Evolutionary conservation across 2,888 invertebrate genomes (phyloP), one percentile per base, ranked within the genome.

Genomic region (Ormyrus labotus): DNA sequence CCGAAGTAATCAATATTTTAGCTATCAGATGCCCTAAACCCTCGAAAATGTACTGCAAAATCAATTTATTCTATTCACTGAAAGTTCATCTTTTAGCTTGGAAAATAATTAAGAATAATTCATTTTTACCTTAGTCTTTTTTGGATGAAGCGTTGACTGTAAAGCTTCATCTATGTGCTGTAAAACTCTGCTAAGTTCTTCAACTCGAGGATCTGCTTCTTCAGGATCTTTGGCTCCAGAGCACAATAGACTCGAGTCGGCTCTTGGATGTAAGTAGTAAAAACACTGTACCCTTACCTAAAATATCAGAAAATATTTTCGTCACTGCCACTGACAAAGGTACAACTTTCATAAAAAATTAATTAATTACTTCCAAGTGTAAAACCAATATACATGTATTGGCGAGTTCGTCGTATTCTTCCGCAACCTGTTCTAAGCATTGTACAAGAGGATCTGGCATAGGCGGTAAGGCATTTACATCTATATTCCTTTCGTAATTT

Each of bases 211-310:
- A 91, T 95, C 95, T 7, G 95, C 95, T 85, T 96, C 96, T 84
- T 96, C 94, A 73, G 94, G 94, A 90, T 96, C 95, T 85, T 94
- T 94, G 11, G 48, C n/a, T 77, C 91, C 89, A 57, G 89, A 87
- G 84, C 88, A 87, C 13, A 88, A 82, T 83, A 92, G 85, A 82
- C 84, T 87, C 68, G 85, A 85, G 79, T 90, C 86, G 83, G 89
- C 85, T 84, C 88, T 85, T 5, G 95, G 94, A 79, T 94, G 93
- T 84, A 99, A 92, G 92, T 97, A 98, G 92, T 97, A 97, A 92
- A 99, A 98, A 91, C 98, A 99, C 90, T 98, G 98, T 63, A 99
- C 98, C 80, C 98, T 94, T 81, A 96, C 94, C 95, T 95, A 86
- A 74, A 92, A 91, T 13, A 13, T 47, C 1, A 5, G 19, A 48